Evolutionary conservation across 2,888 invertebrate species (phyloP).

Genomic region (Agonopterix alstromeriana): DNA sequence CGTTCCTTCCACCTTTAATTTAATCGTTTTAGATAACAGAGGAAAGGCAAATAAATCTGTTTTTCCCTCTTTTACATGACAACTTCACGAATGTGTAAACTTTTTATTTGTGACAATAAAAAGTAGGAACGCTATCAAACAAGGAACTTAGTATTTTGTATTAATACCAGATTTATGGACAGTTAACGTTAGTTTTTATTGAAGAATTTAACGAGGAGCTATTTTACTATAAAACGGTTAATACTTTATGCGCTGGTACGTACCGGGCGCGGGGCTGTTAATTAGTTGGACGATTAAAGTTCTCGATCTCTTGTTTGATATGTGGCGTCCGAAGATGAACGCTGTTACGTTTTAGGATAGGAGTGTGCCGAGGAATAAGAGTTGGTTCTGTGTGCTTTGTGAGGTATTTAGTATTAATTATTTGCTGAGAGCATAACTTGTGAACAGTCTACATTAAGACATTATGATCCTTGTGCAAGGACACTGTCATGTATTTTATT

Average conservation of each 20-base stretch:
- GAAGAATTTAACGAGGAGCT: slow-evolving; percentile 6
- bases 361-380: too few species aligned
- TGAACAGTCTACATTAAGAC: too few species aligned
- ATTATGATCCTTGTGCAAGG: too few species aligned
- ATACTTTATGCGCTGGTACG: neutral
- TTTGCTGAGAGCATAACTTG: too few species aligned
- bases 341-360: too few species aligned
- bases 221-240: slow-evolving; percentile 7
- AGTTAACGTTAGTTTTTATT: slow-evolving; percentile 18
- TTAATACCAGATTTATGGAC: slow-evolving; percentile 54
- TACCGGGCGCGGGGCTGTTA: slow-evolving; percentile 29
- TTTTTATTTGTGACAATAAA: slow-evolving; percentile 25
- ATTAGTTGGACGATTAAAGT: slow-evolving; percentile 57
- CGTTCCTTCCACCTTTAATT: too few species aligned
- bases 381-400: too few species aligned
- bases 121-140: slow-evolving; percentile 2
- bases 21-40: neutral
- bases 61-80: slow-evolving; percentile 8
- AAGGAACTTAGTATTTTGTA: slow-evolving; percentile 15
- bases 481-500: too few species aligned
- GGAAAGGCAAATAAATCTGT: slow-evolving; percentile 4
- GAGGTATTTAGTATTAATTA: too few species aligned
- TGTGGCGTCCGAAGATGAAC: slow-evolving; percentile 7
- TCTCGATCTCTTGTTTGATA: slow-evolving; percentile 35
- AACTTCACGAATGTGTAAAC: slow-evolving; percentile 12